Evolutionary conservation across 2,888 invertebrate genomes (phyloP), one percentile per base, ranked within the genome.

Genomic region (Cataglyphis albicans): DNA sequence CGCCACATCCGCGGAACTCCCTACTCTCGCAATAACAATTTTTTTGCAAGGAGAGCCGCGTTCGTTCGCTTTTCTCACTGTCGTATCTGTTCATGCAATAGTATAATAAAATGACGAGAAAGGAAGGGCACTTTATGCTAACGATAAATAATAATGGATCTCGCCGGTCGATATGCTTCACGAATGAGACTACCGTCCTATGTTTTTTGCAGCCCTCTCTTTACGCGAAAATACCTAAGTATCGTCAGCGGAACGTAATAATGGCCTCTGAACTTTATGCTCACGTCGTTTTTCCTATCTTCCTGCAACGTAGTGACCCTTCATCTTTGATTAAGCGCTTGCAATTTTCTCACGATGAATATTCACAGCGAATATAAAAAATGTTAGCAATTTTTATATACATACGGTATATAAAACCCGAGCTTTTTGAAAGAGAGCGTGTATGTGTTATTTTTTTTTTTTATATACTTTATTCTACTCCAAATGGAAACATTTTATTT

Each of bases 201-300:
- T 38, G 57, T 52, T 55, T 74, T 82, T 70, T 81, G 75, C 82
- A 32, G n/a, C 59, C 57, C n/a, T 44, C 10, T 52, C 44, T 52
- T 61, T 25, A 21, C 65, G 55, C 63, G 80, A 81, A 83, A 83
- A 82, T 82, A 81, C 75, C 81, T 81, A 82, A 81, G 74, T 85
- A 83, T 80, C 86, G 73, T 90, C 87, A 84, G 85, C 81, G 78
- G 81, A 82, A 85, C 82, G 83, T 88, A 90, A 90, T 90, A 88
- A 88, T 84, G 85, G 85, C 48, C 72, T 82, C 59, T 83, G 84
- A 88, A 90, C 88, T 86, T 87, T 82, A 85, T 81, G 74, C 64
- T 87, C 84, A 82, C 87, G 75, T 63, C 82, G 73, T 65, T 78
- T 65, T 83, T 83, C 78, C 64, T 52, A 55, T 52, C 59, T 57